Evolutionary conservation across 2,797 vertebrate genomes (phyloP).

Genomic region (Pangasius larnaudii): DNA sequence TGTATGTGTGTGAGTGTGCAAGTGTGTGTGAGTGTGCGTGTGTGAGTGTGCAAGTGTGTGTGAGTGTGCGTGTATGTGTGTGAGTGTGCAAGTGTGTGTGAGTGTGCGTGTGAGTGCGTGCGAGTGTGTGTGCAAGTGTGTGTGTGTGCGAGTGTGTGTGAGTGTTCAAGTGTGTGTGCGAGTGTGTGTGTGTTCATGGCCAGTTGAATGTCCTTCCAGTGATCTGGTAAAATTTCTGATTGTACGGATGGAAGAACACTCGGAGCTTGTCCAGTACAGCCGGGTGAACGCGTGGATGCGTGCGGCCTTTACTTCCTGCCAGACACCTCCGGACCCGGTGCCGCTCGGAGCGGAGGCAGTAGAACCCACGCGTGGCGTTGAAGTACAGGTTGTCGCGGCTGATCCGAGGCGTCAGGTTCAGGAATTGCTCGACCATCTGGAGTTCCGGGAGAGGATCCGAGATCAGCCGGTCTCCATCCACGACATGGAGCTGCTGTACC

Average conservation of each 20-base stretch:
- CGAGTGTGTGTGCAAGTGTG: too few species aligned
- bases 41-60: neutral
- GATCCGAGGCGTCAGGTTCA: constrained; percentile 91
- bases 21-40: neutral
- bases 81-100: neutral
- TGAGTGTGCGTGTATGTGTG: neutral
- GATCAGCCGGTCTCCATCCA: constrained; percentile 93
- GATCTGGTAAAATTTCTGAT: constrained; percentile 98
- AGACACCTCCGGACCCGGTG: constrained; percentile 95
- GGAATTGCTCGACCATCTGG: constrained; percentile 90
- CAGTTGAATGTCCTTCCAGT: constrained; percentile 95
- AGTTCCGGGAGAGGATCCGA: constrained; percentile 91
- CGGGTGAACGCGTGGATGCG: constrained; percentile 89
- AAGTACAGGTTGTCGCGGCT: constrained; percentile 95
- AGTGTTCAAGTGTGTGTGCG: constrained; percentile 61
- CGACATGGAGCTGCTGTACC: constrained; percentile 91
- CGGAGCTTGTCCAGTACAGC: constrained; percentile 90
- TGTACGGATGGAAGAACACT: constrained; percentile 95
- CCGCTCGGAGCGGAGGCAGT: constrained; percentile 94
- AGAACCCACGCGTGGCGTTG: constrained; percentile 95
- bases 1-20: too few species aligned
- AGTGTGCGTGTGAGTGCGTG: neutral
- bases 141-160: neutral
- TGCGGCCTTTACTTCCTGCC: constrained; percentile 95
- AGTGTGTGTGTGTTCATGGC: constrained; percentile 75